Evolutionary conservation across 2,888 invertebrate genomes (phyloP).

Genomic region (Arrhopalites spinosus): DNA sequence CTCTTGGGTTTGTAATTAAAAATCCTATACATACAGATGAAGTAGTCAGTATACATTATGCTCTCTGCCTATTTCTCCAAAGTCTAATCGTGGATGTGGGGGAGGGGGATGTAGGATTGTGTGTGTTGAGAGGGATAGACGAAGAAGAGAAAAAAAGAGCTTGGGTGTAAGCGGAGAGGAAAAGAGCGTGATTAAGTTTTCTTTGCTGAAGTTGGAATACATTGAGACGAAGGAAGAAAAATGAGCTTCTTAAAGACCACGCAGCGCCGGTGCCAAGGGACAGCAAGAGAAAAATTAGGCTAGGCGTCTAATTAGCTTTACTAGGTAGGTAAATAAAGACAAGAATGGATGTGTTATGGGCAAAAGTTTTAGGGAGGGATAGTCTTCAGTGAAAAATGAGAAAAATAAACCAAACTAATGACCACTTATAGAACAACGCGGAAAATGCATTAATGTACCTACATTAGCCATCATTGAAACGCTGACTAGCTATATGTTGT

Average conservation of each 20-base stretch:
- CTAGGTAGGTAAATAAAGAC: slow-evolving; percentile 27
- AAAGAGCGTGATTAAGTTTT: slow-evolving; percentile 22
- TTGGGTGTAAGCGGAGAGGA: neutral
- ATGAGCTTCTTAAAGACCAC: slow-evolving; percentile 26
- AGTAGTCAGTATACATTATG: neutral
- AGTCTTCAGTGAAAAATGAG: slow-evolving; percentile 27
- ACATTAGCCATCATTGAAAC: slow-evolving; percentile 18
- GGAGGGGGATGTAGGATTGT: neutral
- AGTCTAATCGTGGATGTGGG: neutral
- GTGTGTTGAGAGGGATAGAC: neutral
- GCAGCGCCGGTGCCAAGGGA: slow-evolving; percentile 12
- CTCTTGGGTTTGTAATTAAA: slow-evolving; percentile 26
- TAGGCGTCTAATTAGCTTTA: slow-evolving; percentile 22
- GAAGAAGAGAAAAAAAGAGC: neutral
- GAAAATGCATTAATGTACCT: slow-evolving; percentile 39
- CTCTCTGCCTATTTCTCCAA: neutral
- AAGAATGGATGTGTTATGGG: slow-evolving; percentile 24
- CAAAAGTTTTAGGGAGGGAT: slow-evolving; percentile 10
- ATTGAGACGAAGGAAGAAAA: slow-evolving; percentile 25
- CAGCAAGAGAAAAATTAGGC: slow-evolving; percentile 12
- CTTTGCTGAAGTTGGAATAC: slow-evolving; percentile 19
- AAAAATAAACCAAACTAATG: slow-evolving; percentile 37
- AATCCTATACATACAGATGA: slow-evolving; percentile 13
- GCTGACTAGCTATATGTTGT: slow-evolving; percentile 2
- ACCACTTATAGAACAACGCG: slow-evolving; percentile 28